Conservation (phyloP, 2,113 vertebrate species). For the Oreocharis arfaki region DNA sequence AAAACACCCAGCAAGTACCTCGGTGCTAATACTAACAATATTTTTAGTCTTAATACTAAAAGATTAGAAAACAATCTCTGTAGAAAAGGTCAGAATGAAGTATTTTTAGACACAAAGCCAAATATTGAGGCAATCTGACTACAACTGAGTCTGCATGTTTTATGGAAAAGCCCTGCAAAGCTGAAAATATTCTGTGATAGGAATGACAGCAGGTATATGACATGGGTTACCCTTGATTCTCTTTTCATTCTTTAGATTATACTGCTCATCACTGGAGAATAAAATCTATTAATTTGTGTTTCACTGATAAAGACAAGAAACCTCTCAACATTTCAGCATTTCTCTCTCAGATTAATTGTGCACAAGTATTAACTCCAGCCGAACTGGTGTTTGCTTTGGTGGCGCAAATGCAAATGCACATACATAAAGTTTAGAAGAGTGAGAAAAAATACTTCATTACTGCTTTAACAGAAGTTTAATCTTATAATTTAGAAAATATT, state of each 20-base stretch:
- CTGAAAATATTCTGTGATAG: background rate
- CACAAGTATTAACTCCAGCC: background rate
- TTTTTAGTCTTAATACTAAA: background rate
- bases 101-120: background rate
- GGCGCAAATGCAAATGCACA: background rate
- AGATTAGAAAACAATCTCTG: background rate
- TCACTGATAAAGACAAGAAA: background rate
- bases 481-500: background rate
- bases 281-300: background rate
- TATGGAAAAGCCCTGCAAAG: background rate
- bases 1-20: background rate
- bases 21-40: background rate
- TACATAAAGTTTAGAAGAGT: background rate
- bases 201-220: background rate
- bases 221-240: background rate
- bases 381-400: background rate
- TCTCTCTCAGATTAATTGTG: background rate
- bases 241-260: background rate
- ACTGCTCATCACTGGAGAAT: background rate
- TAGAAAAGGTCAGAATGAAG: background rate
- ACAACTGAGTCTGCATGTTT: background rate
- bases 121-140: background rate
- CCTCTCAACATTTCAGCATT: background rate
- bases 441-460: background rate
- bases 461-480: background rate